phyloP scores from a whole-genome alignment of 2,888 invertebrate genomes.

The Macrosoma leucophasiata region DNA sequence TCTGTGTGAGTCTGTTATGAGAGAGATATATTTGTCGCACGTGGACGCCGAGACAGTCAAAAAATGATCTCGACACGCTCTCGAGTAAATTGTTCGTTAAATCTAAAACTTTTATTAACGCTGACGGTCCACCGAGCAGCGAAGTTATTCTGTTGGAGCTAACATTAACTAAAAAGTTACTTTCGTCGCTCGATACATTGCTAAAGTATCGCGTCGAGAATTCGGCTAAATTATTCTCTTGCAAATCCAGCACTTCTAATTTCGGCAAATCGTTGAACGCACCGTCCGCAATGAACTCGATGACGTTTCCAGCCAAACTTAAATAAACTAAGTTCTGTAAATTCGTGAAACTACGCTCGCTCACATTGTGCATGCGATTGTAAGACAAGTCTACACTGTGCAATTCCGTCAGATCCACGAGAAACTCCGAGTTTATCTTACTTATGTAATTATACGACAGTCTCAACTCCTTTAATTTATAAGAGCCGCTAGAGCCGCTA shows the following conservation, averaged over 20 bases:
- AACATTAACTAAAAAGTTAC: constrained; percentile 80
- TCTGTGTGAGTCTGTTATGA: constrained; percentile 65
- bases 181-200: constrained; percentile 76
- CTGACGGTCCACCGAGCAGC: constrained; percentile 40
- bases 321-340: constrained; percentile 83
- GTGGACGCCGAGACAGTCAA: constrained; percentile 53
- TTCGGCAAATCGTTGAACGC: constrained; percentile 82
- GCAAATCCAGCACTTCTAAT: constrained; percentile 82
- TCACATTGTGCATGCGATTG: constrained; percentile 80
- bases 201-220: constrained; percentile 79
- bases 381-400: constrained; percentile 83
- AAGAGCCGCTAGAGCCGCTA: constrained; percentile 74
- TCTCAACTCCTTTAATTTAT: constrained; percentile 83
- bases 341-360: constrained; percentile 79
- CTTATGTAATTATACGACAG: constrained; percentile 86
- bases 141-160: constrained; percentile 78
- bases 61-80: constrained; percentile 73
- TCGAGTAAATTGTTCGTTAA: constrained; percentile 78
- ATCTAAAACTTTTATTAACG: constrained; percentile 78
- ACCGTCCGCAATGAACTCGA: constrained; percentile 79
- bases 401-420: constrained; percentile 78
- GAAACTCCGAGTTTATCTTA: constrained; percentile 79
- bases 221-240: constrained; percentile 80
- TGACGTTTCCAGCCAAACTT: constrained; percentile 84
- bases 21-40: constrained; percentile 65